Evolutionary conservation across 2,113 vertebrate genomes (phyloP), one percentile per base, ranked within the genome.

Genomic region (Vanacampus margaritifer): DNA sequence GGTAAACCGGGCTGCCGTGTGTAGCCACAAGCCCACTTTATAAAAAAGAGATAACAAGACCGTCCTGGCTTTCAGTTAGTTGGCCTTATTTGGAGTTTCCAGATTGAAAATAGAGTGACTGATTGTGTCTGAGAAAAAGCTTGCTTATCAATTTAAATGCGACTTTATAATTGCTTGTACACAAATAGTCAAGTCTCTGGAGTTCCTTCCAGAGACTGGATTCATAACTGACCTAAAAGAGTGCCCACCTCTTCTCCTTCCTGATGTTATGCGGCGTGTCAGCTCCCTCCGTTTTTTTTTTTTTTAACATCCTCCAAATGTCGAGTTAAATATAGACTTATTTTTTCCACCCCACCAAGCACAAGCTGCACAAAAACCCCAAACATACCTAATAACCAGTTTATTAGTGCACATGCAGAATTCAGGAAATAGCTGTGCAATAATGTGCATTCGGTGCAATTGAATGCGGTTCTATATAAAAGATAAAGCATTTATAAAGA

Each of bases 281-380:
- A 71, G 71, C 67, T 73, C 45, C 21, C 46, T 69, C 24, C 67
- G 71, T 81, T 79, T 71, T 71, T 71, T 58, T 59, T 75, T 46
- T 46, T 46, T 61, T 37, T 12, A 39, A 39, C 36, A 61, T 62
- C 39, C 69, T 35, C 28, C 71, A 81, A 86, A 77, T 78, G 54
- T 67, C 64, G 80, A 80, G 77, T 75, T 85, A 85, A 85, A 84
- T 79, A 79, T 85, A 83, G 82, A 78, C 64, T 65, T 75, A 28
- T 71, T 56, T 66, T 73, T 57, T 75, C 66, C 74, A 68, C 69
- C 75, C 65, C 65, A 62, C 71, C 64, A 75, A 67, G 53, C 67
- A 68, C 70, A 64, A 65, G 71, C 75, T 72, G 53, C 71, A 53
- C 66, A 17, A 39, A 61, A n/a, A n/a, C n/a, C 68, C 67, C 17